phyloP scores from a whole-genome alignment of 2,113 vertebrate genomes.

The Corythornis madagascariensis region DNA sequence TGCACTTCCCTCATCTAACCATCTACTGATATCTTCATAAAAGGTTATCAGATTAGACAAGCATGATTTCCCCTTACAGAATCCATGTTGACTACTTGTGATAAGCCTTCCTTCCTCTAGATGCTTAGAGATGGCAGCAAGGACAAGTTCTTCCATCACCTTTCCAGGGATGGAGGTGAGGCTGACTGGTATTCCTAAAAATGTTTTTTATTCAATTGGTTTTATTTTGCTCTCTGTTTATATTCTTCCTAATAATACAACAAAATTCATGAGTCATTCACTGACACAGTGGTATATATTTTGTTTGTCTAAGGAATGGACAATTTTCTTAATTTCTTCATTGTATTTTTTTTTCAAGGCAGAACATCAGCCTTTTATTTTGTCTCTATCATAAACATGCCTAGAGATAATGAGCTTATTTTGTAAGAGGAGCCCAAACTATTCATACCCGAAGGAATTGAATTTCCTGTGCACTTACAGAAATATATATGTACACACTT shows the following conservation, averaged over 20 bases:
- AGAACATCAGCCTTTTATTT: neutral
- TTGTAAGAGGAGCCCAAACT: neutral
- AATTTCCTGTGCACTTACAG: neutral
- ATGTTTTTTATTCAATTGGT: neutral
- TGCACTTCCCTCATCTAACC: too few species aligned
- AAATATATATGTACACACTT: neutral
- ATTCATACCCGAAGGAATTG: neutral
- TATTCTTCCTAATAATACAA: neutral
- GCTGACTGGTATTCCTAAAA: neutral
- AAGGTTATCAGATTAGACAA: too few species aligned
- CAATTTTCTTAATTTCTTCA: neutral
- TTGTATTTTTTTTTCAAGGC: neutral
- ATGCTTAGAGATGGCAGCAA: too few species aligned
- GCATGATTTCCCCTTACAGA: too few species aligned
- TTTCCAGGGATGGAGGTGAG: too few species aligned
- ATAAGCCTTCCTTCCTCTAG: too few species aligned
- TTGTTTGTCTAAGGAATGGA: neutral
- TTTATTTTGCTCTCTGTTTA: neutral
- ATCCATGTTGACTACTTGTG: too few species aligned
- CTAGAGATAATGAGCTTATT: neutral
- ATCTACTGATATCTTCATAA: too few species aligned
- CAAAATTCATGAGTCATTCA: neutral
- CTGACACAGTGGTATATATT: neutral
- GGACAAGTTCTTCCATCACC: too few species aligned
- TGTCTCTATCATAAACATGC: neutral